Evolutionary conservation across 1,140 invertebrate genomes (phyloP).

Genomic region (Harpegnathos saltator): DNA sequence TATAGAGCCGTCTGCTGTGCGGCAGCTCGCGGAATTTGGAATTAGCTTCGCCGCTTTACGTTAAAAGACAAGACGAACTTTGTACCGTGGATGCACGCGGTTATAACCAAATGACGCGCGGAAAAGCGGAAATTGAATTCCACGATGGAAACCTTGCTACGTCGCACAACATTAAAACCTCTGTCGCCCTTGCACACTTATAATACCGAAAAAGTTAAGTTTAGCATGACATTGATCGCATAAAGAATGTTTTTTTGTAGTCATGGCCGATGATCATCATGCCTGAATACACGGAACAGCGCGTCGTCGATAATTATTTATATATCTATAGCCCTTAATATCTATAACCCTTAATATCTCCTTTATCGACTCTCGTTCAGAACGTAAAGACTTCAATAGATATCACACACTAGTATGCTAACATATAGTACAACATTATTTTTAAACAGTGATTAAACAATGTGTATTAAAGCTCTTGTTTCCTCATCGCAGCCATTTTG

Average conservation of each 20-base stretch:
- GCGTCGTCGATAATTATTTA: slow-evolving; percentile 24
- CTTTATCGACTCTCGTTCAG: not conserved
- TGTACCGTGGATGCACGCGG: slow-evolving; percentile 31
- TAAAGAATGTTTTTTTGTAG: slow-evolving; percentile 9
- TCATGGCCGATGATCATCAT: not conserved
- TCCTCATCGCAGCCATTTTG: too few relatives aligned
- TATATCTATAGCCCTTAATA: not conserved
- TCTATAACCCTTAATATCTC: not conserved
- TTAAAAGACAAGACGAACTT: slow-evolving; percentile 61
- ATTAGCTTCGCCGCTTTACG: slow-evolving; percentile 63
- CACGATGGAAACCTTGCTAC: slow-evolving; percentile 35
- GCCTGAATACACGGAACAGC: not conserved
- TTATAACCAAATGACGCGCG: slow-evolving; percentile 56
- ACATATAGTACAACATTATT: too few relatives aligned
- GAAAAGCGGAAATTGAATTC: slow-evolving; percentile 59
- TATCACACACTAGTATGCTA: not conserved
- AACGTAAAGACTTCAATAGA: slow-evolving; percentile 19
- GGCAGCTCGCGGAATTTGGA: slow-evolving; percentile 57
- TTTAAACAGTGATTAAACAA: too few relatives aligned
- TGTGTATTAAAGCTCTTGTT: too few relatives aligned
- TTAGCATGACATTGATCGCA: slow-evolving; percentile 7
- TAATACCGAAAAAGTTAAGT: not conserved
- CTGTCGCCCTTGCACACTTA: not conserved
- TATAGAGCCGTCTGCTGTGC: slow-evolving; percentile 32
- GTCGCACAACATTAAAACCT: slow-evolving; percentile 34